Evolutionary conservation across 2,797 vertebrate species (phyloP).

Genomic region (Odontamblyopus lacepedii): DNA sequence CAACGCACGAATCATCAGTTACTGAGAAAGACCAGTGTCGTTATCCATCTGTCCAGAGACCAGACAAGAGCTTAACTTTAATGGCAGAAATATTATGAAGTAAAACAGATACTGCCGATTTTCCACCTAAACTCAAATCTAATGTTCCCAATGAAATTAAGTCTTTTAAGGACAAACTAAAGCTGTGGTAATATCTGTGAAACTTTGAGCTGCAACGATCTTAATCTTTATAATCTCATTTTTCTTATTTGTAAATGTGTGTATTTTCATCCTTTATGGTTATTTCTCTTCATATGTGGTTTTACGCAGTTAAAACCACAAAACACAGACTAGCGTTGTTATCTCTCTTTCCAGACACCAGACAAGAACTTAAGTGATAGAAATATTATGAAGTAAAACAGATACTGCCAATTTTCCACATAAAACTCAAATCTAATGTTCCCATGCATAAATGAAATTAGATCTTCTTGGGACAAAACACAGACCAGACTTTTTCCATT

Average conservation of each 20-base stretch:
- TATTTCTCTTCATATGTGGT: too few relatives aligned
- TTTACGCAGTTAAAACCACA: too few relatives aligned
- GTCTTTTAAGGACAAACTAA: background rate
- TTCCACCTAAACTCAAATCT: constrained; percentile 1
- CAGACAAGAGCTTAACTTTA: background rate
- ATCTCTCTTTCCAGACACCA: background rate
- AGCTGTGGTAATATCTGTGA: too few relatives aligned
- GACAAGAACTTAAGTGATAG: background rate
- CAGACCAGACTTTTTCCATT: constrained; percentile 4
- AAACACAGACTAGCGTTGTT: background rate
- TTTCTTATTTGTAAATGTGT: too few relatives aligned
- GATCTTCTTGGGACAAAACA: background rate
- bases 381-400: background rate
- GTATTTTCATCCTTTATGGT: too few relatives aligned
- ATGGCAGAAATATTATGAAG: background rate
- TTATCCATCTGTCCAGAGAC: background rate
- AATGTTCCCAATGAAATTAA: background rate
- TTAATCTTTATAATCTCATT: too few relatives aligned
- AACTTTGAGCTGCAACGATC: too few relatives aligned
- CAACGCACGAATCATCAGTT: too few relatives aligned
- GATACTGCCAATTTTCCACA: background rate
- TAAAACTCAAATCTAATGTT: constrained; percentile 3
- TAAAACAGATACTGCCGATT: background rate
- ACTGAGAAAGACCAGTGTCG: background rate
- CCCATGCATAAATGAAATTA: background rate